These are phyloP conservation scores for Amphimallon solstitiale DNA, from an alignment of 2,888 invertebrate genomes.

Conservation along the genomic window DNA sequence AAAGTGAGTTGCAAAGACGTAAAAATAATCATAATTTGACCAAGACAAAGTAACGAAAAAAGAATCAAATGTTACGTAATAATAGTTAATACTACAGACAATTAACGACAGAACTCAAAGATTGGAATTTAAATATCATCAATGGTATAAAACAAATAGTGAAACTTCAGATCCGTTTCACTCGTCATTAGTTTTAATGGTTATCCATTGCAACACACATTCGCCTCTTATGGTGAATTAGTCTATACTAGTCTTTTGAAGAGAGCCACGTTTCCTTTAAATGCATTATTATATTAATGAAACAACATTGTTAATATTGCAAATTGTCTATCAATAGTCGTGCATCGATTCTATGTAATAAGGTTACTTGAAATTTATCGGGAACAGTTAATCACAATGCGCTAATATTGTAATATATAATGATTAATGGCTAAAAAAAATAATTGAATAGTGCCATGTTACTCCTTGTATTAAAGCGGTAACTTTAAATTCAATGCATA, in stretches of 20 bases:
- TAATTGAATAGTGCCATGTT: no score
- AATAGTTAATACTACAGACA: conserved; percentile 1
- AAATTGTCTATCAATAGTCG: conserved; percentile 16
- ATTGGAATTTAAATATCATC: conserved; percentile 8
- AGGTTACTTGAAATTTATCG: conserved; percentile 22
- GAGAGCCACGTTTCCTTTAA: conserved; percentile 26
- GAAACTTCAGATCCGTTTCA: conserved; percentile 6
- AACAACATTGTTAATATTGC: conserved; percentile 6
- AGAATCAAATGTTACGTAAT: background rate
- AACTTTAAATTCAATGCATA: no score
- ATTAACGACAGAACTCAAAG: background rate
- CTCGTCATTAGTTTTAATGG: conserved; percentile 23
- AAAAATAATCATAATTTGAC: no score
- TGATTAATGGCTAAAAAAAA: no score
- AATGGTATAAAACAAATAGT: background rate
- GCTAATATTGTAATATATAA: no score
- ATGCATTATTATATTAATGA: conserved; percentile 30
- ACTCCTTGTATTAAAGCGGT: no score
- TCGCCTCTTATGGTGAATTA: conserved; percentile 13
- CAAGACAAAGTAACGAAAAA: background rate
- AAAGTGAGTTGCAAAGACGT: no score
- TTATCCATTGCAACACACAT: conserved; percentile 14
- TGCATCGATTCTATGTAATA: conserved; percentile 21
- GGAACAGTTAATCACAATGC: no score
- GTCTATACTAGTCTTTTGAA: background rate